A percentile compares a stretch with the other conserved stretches of the same genome.
These are phyloP conservation scores for Xiphophorus birchmanni DNA, from an alignment of 2,797 vertebrate species.

Conservation along the genomic window DNA sequence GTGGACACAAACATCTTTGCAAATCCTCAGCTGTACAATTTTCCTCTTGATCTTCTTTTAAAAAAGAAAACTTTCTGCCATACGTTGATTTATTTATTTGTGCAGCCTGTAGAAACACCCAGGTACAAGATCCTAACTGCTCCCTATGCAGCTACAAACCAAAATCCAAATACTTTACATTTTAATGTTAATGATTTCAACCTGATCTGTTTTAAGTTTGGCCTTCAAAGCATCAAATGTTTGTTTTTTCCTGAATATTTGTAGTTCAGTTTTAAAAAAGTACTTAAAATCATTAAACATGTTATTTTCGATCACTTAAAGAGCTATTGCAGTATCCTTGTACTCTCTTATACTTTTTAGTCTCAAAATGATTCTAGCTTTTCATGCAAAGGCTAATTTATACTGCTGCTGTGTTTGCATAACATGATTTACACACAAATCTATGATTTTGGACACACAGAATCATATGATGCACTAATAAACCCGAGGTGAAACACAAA, in stretches of 20 bases:
- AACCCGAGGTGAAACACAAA: neutral
- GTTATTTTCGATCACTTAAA: neutral
- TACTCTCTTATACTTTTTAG: neutral
- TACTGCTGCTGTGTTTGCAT: neutral
- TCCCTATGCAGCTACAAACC: no score
- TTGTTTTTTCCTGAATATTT: neutral
- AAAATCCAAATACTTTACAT: neutral
- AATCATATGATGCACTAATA: neutral
- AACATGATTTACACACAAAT: neutral
- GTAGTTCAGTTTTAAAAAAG: neutral
- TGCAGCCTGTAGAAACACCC: neutral
- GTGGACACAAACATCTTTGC: conserved; percentile 1
- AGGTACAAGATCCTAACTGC: neutral
- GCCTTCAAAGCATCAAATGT: neutral
- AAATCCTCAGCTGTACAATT: conserved; percentile 15
- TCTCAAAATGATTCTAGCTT: neutral
- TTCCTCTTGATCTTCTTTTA: neutral
- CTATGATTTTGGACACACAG: neutral
- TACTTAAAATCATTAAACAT: neutral
- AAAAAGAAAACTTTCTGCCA: neutral
- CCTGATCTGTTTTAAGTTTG: neutral
- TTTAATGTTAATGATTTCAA: neutral
- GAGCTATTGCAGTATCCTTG: neutral
- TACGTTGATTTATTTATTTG: neutral
- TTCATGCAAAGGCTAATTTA: neutral